Percentiles rank a stretch among this genome's conserved stretches.
These are phyloP conservation scores for Crotalus helleri DNA, from an alignment of 2,113 vertebrate genomes.

Conservation along the genomic window DNA sequence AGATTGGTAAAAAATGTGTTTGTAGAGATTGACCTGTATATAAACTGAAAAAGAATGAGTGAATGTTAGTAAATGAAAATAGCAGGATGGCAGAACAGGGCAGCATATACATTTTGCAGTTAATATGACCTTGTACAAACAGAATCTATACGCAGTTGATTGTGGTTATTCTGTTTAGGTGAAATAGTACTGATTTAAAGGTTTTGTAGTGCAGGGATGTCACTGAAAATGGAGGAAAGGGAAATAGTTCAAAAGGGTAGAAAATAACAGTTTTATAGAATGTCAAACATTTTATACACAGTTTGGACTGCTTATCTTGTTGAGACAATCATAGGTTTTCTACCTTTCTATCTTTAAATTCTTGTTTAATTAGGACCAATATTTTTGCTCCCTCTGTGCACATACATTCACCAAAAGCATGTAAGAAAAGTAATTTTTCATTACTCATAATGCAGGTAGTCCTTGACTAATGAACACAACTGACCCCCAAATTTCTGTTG, in stretches of 20 bases:
- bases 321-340: not conserved
- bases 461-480: no score
- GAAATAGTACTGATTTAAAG: not conserved
- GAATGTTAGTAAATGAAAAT: not conserved
- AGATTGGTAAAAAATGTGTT: not conserved
- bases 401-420: not conserved
- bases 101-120: not conserved
- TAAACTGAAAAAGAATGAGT: not conserved
- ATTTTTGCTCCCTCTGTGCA: not conserved
- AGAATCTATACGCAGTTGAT: not conserved
- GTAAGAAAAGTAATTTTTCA: not conserved
- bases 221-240: not conserved
- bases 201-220: not conserved
- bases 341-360: not conserved
- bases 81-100: not conserved
- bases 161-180: not conserved
- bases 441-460: not conserved
- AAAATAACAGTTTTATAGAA: not conserved
- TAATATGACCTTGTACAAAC: not conserved
- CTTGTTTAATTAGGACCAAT: not conserved
- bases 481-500: no score
- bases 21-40: not conserved
- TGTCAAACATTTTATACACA: not conserved
- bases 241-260: not conserved
- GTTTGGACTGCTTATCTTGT: not conserved